Evolutionary conservation across 2,888 invertebrate species (phyloP), one percentile per base, ranked within the genome.

Genomic region (Campoplex capitator): DNA sequence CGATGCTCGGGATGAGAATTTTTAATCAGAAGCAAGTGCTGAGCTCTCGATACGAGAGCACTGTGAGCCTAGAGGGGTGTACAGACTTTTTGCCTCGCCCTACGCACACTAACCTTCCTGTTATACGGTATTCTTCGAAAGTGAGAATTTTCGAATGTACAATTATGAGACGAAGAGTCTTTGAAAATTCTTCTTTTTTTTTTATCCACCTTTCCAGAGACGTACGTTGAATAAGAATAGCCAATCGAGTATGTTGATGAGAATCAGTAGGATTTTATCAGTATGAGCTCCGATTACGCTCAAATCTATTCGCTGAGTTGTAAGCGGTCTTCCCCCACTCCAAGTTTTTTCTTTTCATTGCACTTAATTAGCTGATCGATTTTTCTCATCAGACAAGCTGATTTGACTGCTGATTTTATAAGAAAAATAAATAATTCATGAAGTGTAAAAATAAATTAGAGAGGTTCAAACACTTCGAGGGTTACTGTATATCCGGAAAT

Each of bases 1-100:
- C 81, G 85, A 85, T 81, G 62, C 65, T 56, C 45, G 71, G 81
- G 81, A 85, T 77, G 85, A 81, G 85, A 85, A 85, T 85, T 81
- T 85, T 85, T 81, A 85, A 85, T 85, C 84, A 85, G 80, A 58
- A 65, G 76, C 58, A 71, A 85, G 80, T 85, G 80, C 71, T 54
- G 58, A 38, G 80, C 80, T 75, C 75, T 62, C 71, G 77, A 65
- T 83, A 73, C 65, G 54, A 83, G 79, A 42, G 71, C 45, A 54
- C 73, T 65, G 35, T 2, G 74, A 28, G 45, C 73, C 48, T n/a
- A 28, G 75, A 68, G 70, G 68, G 58, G 8, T 54, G 67, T 51
- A 75, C 54, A 42, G 32, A 54, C 48, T 76, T 83, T 82, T 70
- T 74, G 35, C 42, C 42, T 68, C 16, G 18, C 35, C 48, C 58